Base-by-base conservation (phyloP, 2,113 vertebrate species). In the Hirundichthys speculiger region DNA sequence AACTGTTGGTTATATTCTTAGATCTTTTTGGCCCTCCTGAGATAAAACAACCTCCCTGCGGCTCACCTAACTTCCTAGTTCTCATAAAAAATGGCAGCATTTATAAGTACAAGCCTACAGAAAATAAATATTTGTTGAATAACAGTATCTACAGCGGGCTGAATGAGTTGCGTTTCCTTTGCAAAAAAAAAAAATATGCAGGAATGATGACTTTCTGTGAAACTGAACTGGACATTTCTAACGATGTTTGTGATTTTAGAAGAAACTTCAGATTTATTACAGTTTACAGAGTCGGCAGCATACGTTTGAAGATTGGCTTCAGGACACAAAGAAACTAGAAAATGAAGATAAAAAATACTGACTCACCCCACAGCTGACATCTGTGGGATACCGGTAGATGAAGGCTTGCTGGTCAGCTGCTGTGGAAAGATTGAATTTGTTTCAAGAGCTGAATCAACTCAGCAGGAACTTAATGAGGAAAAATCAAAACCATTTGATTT, bases 391-490 rank as follows among this genome's bases (percentile, higher is more conserved):
- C n/a, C 4, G 16, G 14, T 40, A 16, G 34, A 55, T 40, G 18
- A 40, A 54, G 27, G 11, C 21, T 25, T 13, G 21, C 22, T 43
- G 55, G 40, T 21, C 18, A 11, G 25, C 11, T 16, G 41, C 13
- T 4, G 5, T 19, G 42, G 13, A 30, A 7, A 59, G n/a, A 59
- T 59, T 45, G 42, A 30, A 46, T 59, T 25, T 45, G 24, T 21
- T 30, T 30, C n/a, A 46, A 59, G 40, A 46, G 41, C 21, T 40
- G 53, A 55, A 40, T 55, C 52, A 46, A 46, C 46, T n/a, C 24
- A 27, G 9, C 41, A 9, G 22, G 45, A 22, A 59, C 41, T 40
- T 59, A 41, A 12, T 27, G 6, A 46, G 16, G 16, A 19, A 46
- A 45, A 57, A 18, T 42, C 22, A 22, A 30, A 59, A 45, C 16